Conservation (phyloP, 2,113 vertebrate genomes). For the Telmatochromis sp. region DNA sequence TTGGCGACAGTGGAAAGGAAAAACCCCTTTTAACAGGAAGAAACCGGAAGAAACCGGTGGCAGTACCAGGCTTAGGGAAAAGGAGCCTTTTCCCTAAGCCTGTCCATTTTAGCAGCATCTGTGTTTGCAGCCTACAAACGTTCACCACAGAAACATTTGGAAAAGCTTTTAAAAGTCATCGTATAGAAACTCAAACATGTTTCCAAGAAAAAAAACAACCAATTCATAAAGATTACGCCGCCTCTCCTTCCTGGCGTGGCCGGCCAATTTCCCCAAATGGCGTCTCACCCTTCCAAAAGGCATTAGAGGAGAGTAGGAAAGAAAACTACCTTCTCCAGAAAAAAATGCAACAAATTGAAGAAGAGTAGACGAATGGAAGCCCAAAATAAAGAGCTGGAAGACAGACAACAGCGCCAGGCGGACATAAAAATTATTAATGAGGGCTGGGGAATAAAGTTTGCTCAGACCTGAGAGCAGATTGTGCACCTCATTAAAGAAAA, state of each 20-base stretch:
- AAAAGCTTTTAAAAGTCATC: too few relatives aligned
- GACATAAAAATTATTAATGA: too few relatives aligned
- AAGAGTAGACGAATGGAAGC: neutral
- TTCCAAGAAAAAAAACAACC: too few relatives aligned
- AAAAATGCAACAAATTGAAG: neutral
- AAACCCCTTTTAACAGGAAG: neutral
- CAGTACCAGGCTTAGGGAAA: neutral
- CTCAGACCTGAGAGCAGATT: neutral
- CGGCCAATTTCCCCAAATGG: neutral
- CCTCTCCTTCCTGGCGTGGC: too few relatives aligned
- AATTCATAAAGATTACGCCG: too few relatives aligned
- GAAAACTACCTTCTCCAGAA: too few relatives aligned
- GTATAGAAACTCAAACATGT: too few relatives aligned
- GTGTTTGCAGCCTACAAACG: too few relatives aligned
- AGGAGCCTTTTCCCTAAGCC: neutral
- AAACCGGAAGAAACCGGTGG: neutral
- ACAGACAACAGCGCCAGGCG: fast-evolving
- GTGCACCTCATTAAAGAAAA: neutral
- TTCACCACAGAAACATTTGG: too few relatives aligned
- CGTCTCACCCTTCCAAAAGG: neutral
- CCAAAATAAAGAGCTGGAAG: too few relatives aligned
- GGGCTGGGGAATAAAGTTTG: neutral
- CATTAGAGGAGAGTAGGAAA: neutral
- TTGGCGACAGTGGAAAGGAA: neutral
- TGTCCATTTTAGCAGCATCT: too few relatives aligned